A percentile compares a stretch with the other conserved stretches of the same genome.
phyloP scores from a whole-genome alignment of 1,140 invertebrate genomes.

The Eciton burchellii region DNA sequence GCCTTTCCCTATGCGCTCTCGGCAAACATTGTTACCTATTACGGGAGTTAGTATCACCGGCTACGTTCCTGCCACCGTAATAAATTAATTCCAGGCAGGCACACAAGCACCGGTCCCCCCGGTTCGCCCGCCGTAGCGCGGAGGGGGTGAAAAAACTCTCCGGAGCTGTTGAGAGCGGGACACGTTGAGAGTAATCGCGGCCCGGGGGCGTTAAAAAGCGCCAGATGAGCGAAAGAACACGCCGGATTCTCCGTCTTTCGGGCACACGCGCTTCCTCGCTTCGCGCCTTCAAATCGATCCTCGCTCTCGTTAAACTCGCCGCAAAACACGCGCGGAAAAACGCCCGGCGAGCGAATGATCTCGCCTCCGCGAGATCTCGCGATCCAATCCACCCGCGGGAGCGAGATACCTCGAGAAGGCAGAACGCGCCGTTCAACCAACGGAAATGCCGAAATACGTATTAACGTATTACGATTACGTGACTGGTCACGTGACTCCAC shows the following conservation, averaged over 20 bases:
- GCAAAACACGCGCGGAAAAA: no score
- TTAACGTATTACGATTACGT: no score
- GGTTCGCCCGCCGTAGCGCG: no score
- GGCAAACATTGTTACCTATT: conserved; percentile 73
- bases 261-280: conserved; percentile 1
- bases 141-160: background rate
- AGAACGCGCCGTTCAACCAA: no score
- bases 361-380: no score
- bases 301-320: background rate
- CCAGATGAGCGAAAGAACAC: conserved; percentile 35
- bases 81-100: conserved; percentile 76
- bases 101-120: conserved; percentile 11
- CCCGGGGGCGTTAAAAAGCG: conserved; percentile 60
- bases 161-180: conserved; percentile 52
- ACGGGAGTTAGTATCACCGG: conserved; percentile 70
- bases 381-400: no score
- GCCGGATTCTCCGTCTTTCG: conserved; percentile 17
- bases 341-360: no score
- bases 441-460: background rate
- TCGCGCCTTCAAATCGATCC: background rate
- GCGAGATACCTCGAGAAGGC: no score
- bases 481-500: no score
- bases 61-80: conserved; percentile 64
- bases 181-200: conserved; percentile 58
- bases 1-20: conserved; percentile 61